Base-by-base conservation (phyloP, 2,113 vertebrate species). In the Lontra canadensis region DNA sequence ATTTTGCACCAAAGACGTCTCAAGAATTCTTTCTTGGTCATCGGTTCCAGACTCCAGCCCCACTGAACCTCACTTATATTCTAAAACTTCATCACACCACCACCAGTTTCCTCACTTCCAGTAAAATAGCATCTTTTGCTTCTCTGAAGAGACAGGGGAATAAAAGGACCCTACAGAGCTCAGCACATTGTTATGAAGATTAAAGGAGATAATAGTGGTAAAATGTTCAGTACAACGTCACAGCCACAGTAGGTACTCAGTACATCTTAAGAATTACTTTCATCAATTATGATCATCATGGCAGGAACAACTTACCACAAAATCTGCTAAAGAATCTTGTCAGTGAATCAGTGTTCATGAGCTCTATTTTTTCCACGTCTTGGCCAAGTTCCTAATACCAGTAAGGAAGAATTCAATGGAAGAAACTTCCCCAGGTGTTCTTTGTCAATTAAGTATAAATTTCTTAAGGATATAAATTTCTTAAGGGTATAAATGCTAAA, bases 331-430 rank as follows among this genome's bases (percentile, higher is more conserved):
- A 82, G 59, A 97, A 93, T 23, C 18, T 4, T 80, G 36, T 81
- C 69, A 83, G 29, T 11, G 36, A 23, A 76, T 39, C 69, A 78
- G 49, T 52, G 47, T 92, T 73, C 44, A 73, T n/a, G 65, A 88
- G 11, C 59, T 55, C 31, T 31, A 85, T 82, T 78, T 83, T 88
- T 92, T 39, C 18, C 65, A 21, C 7, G 21, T 71, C 65, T 84
- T 88, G 34, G 23, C 59, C 76, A 89, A 92, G 89, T 96, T 96
- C 59, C 59, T 94, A 88, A 89, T 78, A 49, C 15, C 84, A 83
- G 74, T 1, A 95, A 96, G 26, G 31, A 71, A 63, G 4, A 36
- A 71, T 74, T 87, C 47, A 73, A 86, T 93, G 61, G 42, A 92
- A 92, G 42, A 52, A 29, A 76, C n/a, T 76, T n/a, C 63, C 61